Conservation (phyloP, 2,888 invertebrate species). For the Cheilosia grossa region DNA sequence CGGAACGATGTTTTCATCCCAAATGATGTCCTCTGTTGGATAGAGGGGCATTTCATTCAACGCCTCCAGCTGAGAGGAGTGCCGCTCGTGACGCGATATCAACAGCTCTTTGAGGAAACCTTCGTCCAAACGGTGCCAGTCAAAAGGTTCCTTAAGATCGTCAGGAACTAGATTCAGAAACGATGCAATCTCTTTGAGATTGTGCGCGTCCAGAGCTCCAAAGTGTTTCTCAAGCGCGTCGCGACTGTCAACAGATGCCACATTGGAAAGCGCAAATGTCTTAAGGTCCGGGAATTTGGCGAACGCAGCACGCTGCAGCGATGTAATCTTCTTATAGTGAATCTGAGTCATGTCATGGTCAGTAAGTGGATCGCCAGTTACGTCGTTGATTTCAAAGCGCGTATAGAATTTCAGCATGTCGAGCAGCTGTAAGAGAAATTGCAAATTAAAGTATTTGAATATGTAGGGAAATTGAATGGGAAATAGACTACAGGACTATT, state of each 20-base stretch:
- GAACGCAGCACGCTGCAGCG: conserved; percentile 97
- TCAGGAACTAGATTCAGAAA: conserved; percentile 94
- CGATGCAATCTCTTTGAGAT: conserved; percentile 92
- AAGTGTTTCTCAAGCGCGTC: conserved; percentile 91
- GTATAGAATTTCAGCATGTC: conserved; percentile 98
- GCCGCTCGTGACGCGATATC: conserved; percentile 94
- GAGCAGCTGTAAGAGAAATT: conserved; percentile 88
- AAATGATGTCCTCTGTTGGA: conserved; percentile 98
- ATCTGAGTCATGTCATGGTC: conserved; percentile 96
- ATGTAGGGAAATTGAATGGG: no score
- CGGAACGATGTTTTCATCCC: conserved; percentile 99
- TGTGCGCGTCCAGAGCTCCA: conserved; percentile 87
- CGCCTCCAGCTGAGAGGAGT: conserved; percentile 96
- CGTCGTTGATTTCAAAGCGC: conserved; percentile 98
- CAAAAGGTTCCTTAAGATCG: conserved; percentile 85
- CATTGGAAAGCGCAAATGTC: conserved; percentile 95
- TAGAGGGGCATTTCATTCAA: conserved; percentile 99
- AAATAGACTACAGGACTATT: background rate
- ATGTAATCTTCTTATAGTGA: conserved; percentile 96
- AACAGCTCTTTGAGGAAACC: conserved; percentile 93
- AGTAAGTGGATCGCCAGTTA: conserved; percentile 96
- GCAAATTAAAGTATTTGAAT: background rate
- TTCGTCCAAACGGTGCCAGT: conserved; percentile 91
- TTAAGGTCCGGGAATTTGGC: conserved; percentile 94
- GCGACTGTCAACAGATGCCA: conserved; percentile 96